Evolutionary conservation across 2,113 vertebrate genomes (phyloP).

Genomic region (Entomyzon cyanotis): DNA sequence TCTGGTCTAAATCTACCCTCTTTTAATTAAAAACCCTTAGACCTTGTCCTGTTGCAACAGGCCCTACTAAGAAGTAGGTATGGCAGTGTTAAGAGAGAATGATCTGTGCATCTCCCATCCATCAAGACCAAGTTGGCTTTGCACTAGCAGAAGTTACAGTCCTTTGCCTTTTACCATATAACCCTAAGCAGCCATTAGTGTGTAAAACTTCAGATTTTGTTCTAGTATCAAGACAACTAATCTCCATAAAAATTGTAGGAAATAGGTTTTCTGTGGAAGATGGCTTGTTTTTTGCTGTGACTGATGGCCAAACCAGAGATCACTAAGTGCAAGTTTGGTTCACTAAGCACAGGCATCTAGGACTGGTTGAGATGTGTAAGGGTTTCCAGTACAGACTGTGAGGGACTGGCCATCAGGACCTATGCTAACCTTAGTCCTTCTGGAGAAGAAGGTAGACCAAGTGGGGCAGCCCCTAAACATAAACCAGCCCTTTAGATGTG

Average conservation of each 20-base stretch:
- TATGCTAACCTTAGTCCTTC: background rate
- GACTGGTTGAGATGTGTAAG: background rate
- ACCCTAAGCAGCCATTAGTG: background rate
- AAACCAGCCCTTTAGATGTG: background rate
- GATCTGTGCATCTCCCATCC: background rate
- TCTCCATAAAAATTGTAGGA: background rate
- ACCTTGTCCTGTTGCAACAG: background rate
- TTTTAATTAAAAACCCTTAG: background rate
- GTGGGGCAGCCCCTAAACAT: background rate
- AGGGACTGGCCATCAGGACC: background rate
- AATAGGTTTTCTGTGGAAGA: background rate
- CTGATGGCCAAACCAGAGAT: background rate
- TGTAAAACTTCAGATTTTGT: background rate
- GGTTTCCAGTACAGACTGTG: background rate
- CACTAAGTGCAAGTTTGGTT: background rate
- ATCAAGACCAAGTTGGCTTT: background rate
- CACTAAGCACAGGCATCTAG: too few relatives aligned
- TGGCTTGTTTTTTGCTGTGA: background rate
- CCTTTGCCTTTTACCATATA: background rate
- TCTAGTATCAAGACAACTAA: background rate
- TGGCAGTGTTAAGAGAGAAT: background rate
- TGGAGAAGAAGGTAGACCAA: background rate
- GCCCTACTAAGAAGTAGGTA: background rate
- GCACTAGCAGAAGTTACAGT: background rate
- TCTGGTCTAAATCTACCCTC: background rate